phyloP scores from a whole-genome alignment of 2,888 invertebrate genomes.

The Synanthedon vespiformis region DNA sequence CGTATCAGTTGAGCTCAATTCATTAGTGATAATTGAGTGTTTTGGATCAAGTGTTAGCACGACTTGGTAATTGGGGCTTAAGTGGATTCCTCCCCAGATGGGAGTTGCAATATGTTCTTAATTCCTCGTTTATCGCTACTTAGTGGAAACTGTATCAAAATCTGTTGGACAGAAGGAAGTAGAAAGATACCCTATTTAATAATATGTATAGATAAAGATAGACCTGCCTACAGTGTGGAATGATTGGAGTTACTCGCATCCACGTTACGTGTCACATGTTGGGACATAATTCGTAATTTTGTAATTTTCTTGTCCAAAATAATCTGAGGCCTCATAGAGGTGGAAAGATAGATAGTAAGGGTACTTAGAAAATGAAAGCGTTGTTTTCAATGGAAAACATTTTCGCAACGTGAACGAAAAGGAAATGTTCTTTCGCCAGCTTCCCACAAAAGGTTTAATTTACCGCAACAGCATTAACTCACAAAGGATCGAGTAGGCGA shows the following conservation, averaged over 20 bases:
- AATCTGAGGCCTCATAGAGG: too few species aligned
- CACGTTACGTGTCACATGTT: too few species aligned
- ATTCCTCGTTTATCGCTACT: neutral
- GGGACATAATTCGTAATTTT: too few species aligned
- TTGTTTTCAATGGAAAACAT: neutral
- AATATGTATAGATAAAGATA: too few species aligned
- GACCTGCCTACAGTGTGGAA: too few species aligned
- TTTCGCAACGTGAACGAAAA: neutral
- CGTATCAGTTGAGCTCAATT: neutral
- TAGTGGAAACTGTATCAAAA: too few species aligned
- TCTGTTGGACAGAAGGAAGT: too few species aligned
- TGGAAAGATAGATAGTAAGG: too few species aligned
- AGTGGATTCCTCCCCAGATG: constrained; percentile 9
- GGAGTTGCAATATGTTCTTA: neutral
- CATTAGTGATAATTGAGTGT: constrained; percentile 1
- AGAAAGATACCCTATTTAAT: too few species aligned
- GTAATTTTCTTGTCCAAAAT: too few species aligned
- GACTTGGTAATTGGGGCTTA: constrained; percentile 9
- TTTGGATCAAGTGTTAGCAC: constrained; percentile 10
- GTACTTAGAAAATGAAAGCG: constrained; percentile 1
- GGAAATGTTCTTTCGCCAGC: neutral
- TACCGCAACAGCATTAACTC: neutral
- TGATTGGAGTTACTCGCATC: too few species aligned
- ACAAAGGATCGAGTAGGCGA: neutral
- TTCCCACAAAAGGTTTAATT: neutral